Evolutionary conservation across 2,113 vertebrate genomes (phyloP), one percentile per base, ranked within the genome.

Genomic region (Heloderma charlesbogerti): DNA sequence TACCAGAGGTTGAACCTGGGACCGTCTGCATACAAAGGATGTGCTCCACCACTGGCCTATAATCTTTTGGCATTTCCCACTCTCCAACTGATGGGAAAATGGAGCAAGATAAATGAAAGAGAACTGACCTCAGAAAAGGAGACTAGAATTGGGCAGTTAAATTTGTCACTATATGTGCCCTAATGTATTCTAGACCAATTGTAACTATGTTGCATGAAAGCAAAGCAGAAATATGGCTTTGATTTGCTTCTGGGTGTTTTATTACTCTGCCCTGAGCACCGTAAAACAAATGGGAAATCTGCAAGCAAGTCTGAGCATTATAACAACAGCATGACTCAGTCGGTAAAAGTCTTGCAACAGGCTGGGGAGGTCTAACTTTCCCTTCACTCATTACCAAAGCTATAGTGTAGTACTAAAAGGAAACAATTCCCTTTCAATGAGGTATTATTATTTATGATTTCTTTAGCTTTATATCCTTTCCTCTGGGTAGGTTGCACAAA

Each of bases 201-300:
- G 94, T 89, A 94, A 95, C 92, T 86, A 91, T 92, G 91, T 77
- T 93, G 94, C 92, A 95, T 92, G 95, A 94, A 96, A 96, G 0
- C 93, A 91, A 82, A 92, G 71, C 69, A 93, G 92, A 94, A 94
- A 93, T 92, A 89, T 0, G 31, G 63, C 84, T 96, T 95, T 94
- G 93, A 94, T 95, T 96, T 93, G 85, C 51, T 91, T 90, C 93
- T 88, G 34, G 91, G 57, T 93, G 83, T 95, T 94, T 96, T 92
- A 92, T 85, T 88, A 89, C 89, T 94, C 60, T 83, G 18, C 25
- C 3, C 51, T 87, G 40, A 91, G 91, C 86, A 92, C 85, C 92
- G 88, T 90, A 95, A 96, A 91, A 29, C 94, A 93, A 0, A 0
- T 88, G 92, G 89, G 92, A 78, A 67, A 63, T 93, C 90, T 95